Base-by-base conservation (phyloP, 2,113 vertebrate genomes). In the Thermophis baileyi region DNA sequence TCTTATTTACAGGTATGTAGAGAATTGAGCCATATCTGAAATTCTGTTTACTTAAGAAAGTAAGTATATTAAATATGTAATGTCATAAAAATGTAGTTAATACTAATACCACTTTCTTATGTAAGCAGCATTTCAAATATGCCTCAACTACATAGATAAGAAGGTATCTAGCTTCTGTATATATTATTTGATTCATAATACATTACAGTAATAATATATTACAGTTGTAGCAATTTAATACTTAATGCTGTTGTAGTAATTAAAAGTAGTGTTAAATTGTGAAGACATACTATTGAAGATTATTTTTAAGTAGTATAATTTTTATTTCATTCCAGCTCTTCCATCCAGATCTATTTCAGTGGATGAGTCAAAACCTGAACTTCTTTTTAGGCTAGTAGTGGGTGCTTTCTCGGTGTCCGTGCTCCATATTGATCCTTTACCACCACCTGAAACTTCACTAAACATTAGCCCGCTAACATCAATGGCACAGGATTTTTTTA, bases 351-450 rank as follows among this genome's bases (percentile, higher is more conserved):
- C 98, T 90, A 98, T 98, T 88, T 98, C 98, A 92, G 92, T 98
- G 97, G 99, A 99, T 96, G 99, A 99, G 96, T 99, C 99, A 35
- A 98, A 98, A 95, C 99, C 99, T 90, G 99, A 99, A 96, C 97
- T 99, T 50, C 98, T 99, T 94, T 98, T 99, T 91, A 98, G 97
- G 97, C 96, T 99, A 93, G 97, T 97, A 11, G 95, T 99, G 94
- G 98, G 98, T 93, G 97, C 97, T 94, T 97, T 99, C 92, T 99
- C 98, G 46, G 46, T 99, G 60, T 99, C 98, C 9, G 98, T 99
- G 87, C 99, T 99, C 95, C 99, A 99, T 97, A 99, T 99, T 35
- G 99, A 99, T 97, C 99, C 99, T 60, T 97, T 99, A 91, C 98
- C 99, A 92, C 98, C 99, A 40, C 98, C 99, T 81, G 98, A 99